Evolutionary conservation across 2,113 vertebrate genomes (phyloP).

Genomic region (crab-eating macaque (Macaca fascicularis)): DNA sequence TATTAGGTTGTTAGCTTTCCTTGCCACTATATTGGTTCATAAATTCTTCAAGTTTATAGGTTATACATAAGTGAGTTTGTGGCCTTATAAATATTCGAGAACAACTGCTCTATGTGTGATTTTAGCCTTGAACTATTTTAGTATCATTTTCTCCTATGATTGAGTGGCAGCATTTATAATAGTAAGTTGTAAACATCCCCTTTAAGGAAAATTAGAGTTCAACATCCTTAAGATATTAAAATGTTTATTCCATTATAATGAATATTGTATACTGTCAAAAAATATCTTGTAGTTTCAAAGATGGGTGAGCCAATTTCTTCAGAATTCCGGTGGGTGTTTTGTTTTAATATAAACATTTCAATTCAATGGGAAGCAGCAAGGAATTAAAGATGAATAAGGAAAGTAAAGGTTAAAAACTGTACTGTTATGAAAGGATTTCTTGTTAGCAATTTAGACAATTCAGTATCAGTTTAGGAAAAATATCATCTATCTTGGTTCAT

Average conservation of each 20-base stretch:
- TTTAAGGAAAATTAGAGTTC: neutral
- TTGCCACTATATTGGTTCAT: neutral
- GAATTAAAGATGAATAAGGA: neutral
- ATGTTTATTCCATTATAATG: neutral
- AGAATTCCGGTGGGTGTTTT: neutral
- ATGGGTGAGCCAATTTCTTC: neutral
- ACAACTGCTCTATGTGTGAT: neutral
- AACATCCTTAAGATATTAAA: slow-evolving; percentile 49
- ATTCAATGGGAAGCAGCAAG: neutral
- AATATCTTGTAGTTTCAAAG: neutral
- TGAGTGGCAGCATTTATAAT: neutral
- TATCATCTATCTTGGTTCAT: neutral
- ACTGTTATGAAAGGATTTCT: neutral
- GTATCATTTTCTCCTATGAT: neutral
- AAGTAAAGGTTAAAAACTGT: neutral
- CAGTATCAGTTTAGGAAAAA: slow-evolving; percentile 14
- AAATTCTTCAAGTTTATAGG: neutral
- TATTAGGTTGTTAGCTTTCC: neutral
- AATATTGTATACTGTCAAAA: neutral
- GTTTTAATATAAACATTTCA: neutral
- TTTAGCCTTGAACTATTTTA: slow-evolving; percentile 35
- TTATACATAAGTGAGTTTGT: neutral
- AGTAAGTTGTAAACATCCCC: neutral
- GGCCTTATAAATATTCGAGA: neutral
- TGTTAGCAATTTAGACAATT: neutral